phyloP scores from a whole-genome alignment of 2,797 vertebrate genomes.

The Lophotriccus pileatus region DNA sequence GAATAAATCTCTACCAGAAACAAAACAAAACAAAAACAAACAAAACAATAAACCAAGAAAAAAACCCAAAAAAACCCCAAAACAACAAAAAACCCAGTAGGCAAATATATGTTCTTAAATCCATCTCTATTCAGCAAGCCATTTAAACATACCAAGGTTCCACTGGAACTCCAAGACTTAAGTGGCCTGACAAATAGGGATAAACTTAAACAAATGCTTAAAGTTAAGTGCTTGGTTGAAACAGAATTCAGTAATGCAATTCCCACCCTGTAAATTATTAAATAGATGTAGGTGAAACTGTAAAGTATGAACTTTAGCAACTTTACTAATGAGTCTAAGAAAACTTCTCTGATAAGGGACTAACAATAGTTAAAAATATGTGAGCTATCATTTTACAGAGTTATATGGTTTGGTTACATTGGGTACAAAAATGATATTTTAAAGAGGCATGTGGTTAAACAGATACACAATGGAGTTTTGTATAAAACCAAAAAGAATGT shows the following conservation, averaged over 20 bases:
- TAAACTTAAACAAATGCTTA: slow-evolving; percentile 43
- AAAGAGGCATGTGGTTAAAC: background rate
- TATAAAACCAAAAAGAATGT: background rate
- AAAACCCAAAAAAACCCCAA: too few species aligned
- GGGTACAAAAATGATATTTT: background rate
- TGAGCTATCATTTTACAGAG: background rate
- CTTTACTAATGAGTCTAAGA: background rate
- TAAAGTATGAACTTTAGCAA: slow-evolving; percentile 4
- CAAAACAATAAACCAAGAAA: background rate
- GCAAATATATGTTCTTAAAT: background rate
- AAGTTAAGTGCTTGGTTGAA: slow-evolving; percentile 48
- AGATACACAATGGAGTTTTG: background rate
- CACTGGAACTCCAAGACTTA: slow-evolving; percentile 36
- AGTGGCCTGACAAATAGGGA: background rate
- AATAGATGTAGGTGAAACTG: slow-evolving; percentile 22
- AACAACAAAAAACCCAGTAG: background rate
- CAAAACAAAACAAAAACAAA: background rate
- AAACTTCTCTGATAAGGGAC: background rate
- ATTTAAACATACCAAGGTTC: slow-evolving; percentile 15
- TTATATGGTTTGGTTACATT: background rate
- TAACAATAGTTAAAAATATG: background rate
- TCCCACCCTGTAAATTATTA: slow-evolving; percentile 58
- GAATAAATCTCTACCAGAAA: background rate
- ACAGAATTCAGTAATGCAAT: slow-evolving; percentile 21
- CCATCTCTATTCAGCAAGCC: background rate